These are phyloP conservation scores for Lampris megalopsis DNA, from an alignment of 2,113 vertebrate species.

Conservation along the genomic window DNA sequence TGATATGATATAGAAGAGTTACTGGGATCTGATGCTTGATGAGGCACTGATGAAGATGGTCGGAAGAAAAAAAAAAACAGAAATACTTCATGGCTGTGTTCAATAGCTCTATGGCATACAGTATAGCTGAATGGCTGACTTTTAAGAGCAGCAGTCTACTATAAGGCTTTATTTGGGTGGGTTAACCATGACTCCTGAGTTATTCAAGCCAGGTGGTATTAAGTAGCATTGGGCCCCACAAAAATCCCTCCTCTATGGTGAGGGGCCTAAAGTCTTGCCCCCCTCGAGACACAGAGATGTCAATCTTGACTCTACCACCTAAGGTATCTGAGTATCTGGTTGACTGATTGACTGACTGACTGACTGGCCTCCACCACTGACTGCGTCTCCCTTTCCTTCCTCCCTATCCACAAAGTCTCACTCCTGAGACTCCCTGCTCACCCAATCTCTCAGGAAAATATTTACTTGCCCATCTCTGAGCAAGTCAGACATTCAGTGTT, in stretches of 20 bases:
- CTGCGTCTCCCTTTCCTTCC: constrained; percentile 56
- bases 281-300: constrained; percentile 38
- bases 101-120: constrained; percentile 1
- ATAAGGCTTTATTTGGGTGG: constrained; percentile 12
- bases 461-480: constrained; percentile 32
- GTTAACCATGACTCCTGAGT: constrained; percentile 18
- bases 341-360: constrained; percentile 31
- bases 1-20: constrained; percentile 32
- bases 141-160: constrained; percentile 20
- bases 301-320: constrained; percentile 59
- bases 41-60: constrained; percentile 14
- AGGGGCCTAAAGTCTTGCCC: constrained; percentile 5
- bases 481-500: neutral
- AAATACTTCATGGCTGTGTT: neutral
- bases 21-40: constrained; percentile 13
- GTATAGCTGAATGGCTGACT: too few species aligned
- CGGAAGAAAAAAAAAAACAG: neutral
- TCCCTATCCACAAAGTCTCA: constrained; percentile 39
- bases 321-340: constrained; percentile 25
- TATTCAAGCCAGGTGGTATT: constrained; percentile 45
- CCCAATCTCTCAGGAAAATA: constrained; percentile 37
- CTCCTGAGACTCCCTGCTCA: constrained; percentile 12
- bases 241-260: constrained; percentile 33
- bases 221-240: constrained; percentile 32
- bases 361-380: constrained; percentile 31